phyloP scores from a whole-genome alignment of 2,113 vertebrate species.

The Hepsetus odoe region DNA sequence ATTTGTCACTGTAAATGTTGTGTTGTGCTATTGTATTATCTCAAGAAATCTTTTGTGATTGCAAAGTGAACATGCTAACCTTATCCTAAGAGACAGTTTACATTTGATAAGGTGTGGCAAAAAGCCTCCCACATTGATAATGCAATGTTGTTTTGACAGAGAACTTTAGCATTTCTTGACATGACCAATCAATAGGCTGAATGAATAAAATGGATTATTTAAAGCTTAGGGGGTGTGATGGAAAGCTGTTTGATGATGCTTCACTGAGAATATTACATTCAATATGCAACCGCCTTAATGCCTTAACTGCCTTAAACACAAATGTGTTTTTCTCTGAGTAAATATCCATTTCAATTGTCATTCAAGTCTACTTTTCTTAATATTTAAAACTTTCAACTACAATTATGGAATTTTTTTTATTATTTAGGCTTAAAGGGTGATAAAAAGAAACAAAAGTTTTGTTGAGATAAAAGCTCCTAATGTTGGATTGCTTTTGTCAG shows the following conservation, averaged over 20 bases:
- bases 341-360: background rate
- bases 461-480: background rate
- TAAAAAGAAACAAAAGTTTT: background rate
- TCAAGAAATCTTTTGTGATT: slow-evolving; percentile 36
- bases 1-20: background rate
- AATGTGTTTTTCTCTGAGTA: background rate
- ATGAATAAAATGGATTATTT: slow-evolving; percentile 17
- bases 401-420: background rate
- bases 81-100: slow-evolving; percentile 41
- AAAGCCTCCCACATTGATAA: slow-evolving; percentile 24
- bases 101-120: slow-evolving; percentile 34
- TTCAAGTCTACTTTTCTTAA: background rate
- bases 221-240: background rate
- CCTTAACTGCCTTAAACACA: background rate
- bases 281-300: no score
- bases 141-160: slow-evolving; percentile 16
- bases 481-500: background rate
- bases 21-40: slow-evolving; percentile 4
- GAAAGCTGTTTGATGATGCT: background rate
- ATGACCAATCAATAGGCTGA: slow-evolving; percentile 17
- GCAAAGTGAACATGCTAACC: slow-evolving; percentile 26
- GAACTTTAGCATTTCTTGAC: slow-evolving; percentile 35
- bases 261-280: background rate
- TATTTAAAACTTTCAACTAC: background rate
- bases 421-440: background rate